Evolutionary conservation across 2,797 vertebrate species (phyloP).

Genomic region (Galago senegalensis): DNA sequence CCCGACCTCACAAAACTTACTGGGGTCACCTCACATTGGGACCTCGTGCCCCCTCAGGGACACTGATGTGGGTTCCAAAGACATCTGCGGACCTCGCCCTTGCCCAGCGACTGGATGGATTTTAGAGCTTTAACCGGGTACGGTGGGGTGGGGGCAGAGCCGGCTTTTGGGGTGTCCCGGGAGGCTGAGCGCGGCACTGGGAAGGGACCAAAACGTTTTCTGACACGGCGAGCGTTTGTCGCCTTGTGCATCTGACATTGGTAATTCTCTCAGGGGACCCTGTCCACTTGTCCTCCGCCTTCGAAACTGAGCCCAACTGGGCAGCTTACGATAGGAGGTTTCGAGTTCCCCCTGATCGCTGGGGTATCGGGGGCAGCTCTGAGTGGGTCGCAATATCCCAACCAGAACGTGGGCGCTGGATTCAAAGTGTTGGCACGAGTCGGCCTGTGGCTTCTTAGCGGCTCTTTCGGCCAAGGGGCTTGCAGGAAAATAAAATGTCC

Average conservation of each 20-base stretch:
- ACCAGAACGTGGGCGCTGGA: fast-evolving
- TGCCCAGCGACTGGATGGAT: background rate
- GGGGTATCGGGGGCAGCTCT: fast-evolving
- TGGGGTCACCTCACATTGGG: background rate
- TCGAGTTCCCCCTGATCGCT: background rate
- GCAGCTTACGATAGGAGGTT: background rate
- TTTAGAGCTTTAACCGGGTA: background rate
- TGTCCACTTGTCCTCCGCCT: background rate
- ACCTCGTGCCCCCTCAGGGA: no score
- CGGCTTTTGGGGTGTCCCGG: background rate
- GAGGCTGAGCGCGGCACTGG: background rate
- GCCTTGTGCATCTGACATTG: background rate
- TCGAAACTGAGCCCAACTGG: fast-evolving
- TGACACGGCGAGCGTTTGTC: fast-evolving
- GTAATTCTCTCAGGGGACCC: fast-evolving
- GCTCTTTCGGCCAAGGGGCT: background rate
- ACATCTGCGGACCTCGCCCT: background rate
- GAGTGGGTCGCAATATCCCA: fast-evolving
- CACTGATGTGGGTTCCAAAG: fast-evolving
- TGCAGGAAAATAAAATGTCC: background rate
- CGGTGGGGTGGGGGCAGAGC: no score
- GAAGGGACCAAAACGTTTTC: fast-evolving
- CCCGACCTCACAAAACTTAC: background rate
- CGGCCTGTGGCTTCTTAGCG: background rate
- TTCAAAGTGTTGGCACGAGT: fast-evolving